Evolutionary conservation across 2,888 invertebrate genomes (phyloP).

Genomic region (Trissolcus japonicus): DNA sequence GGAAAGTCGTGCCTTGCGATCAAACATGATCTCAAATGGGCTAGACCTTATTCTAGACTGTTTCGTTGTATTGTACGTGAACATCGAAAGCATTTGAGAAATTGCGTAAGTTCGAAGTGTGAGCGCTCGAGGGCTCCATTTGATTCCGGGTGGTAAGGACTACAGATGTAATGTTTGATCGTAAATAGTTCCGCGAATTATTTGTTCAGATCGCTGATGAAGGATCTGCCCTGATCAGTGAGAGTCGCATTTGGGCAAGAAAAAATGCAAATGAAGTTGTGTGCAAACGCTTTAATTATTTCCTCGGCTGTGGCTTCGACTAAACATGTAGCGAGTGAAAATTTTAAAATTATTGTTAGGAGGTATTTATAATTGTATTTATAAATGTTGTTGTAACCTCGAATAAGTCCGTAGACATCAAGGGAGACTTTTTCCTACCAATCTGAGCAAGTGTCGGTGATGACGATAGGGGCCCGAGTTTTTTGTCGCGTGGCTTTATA

Average conservation of each 20-base stretch:
- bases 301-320: background rate
- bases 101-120: conserved; percentile 23
- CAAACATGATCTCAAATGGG: too few relatives aligned
- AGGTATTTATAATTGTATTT: background rate
- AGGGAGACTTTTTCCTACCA: conserved; percentile 2
- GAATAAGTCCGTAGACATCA: conserved; percentile 9
- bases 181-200: background rate
- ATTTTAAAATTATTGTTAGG: conserved; percentile 8
- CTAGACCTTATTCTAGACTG: too few relatives aligned
- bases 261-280: background rate
- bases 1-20: too few relatives aligned
- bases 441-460: conserved; percentile 10
- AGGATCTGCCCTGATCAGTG: conserved; percentile 4
- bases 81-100: conserved; percentile 7
- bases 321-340: background rate
- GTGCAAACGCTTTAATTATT: conserved; percentile 1
- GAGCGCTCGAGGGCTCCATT: conserved; percentile 26
- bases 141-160: conserved; percentile 1
- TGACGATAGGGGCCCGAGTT: conserved; percentile 13
- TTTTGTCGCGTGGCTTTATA: conserved; percentile 4
- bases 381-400: background rate
- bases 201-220: conserved; percentile 6
- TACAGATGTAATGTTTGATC: background rate
- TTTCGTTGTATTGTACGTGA: too few relatives aligned
- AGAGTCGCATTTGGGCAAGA: conserved; percentile 1